Conservation (phyloP, 2,113 vertebrate genomes). For the Halichoerus grypus region DNA sequence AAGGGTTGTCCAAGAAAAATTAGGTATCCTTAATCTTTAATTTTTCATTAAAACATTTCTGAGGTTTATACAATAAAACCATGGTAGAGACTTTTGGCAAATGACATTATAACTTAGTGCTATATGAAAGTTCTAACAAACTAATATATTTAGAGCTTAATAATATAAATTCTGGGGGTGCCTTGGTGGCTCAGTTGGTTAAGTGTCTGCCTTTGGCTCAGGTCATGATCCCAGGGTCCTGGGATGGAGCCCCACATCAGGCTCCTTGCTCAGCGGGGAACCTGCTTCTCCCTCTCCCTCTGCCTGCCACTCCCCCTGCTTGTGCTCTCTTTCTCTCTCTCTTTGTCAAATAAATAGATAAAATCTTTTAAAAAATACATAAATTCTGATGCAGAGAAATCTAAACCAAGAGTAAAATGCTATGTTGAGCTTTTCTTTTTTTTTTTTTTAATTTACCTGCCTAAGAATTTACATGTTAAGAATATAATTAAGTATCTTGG, state of each 20-base stretch:
- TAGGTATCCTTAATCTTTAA: slow-evolving; percentile 63
- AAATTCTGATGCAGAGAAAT: slow-evolving; percentile 35
- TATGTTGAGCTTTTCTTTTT: background rate
- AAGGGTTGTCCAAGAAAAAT: slow-evolving; percentile 44
- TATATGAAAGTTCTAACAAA: slow-evolving; percentile 10
- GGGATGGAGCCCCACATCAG: too few species aligned
- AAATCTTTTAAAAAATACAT: background rate
- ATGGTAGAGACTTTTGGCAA: background rate
- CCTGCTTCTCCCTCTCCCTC: too few species aligned
- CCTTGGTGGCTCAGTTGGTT: background rate
- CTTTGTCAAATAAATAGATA: too few species aligned
- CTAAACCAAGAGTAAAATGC: slow-evolving; percentile 15
- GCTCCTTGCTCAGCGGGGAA: too few species aligned
- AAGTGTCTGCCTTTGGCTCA: background rate
- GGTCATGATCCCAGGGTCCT: background rate
- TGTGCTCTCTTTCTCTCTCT: too few species aligned
- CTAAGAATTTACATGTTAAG: background rate
- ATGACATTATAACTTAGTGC: background rate
- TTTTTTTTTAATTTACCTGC: background rate
- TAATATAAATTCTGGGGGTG: slow-evolving; percentile 5
- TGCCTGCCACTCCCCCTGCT: too few species aligned
- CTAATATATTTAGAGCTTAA: background rate
- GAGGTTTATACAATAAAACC: slow-evolving; percentile 39
- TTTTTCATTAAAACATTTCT: slow-evolving; percentile 53
- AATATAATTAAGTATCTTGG: background rate